Percentiles rank a stretch among this genome's conserved stretches.
phyloP scores from a whole-genome alignment of 2,888 invertebrate species.

The Nycteola revayana region DNA sequence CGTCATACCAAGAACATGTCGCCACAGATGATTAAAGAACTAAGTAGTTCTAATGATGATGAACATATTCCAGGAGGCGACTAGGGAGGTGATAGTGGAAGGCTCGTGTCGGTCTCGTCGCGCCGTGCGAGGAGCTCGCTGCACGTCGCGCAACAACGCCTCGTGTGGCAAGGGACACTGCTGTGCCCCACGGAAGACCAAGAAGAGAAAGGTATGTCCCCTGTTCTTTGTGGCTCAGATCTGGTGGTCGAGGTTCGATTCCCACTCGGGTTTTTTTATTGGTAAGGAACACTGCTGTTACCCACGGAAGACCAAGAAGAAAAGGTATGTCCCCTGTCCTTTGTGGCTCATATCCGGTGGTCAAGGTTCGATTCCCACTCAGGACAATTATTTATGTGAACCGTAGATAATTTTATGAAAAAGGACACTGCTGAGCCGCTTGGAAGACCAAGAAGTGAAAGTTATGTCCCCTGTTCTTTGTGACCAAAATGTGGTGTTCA shows the following conservation, averaged over 20 bases:
- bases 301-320: slow-evolving; percentile 94
- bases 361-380: too few relatives aligned
- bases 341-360: too few relatives aligned
- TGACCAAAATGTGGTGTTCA: too few relatives aligned
- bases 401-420: too few relatives aligned
- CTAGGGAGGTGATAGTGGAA: slow-evolving; percentile 94
- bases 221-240: too few relatives aligned
- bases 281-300: slow-evolving; percentile 93
- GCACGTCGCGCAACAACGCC: slow-evolving; percentile 88
- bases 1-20: too few relatives aligned
- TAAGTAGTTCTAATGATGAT: too few relatives aligned
- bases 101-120: slow-evolving; percentile 95
- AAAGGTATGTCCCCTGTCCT: slow-evolving; percentile 91
- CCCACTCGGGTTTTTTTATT: too few relatives aligned
- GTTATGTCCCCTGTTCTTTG: too few relatives aligned
- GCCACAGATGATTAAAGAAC: not conserved
- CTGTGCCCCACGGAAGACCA: slow-evolving; percentile 95
- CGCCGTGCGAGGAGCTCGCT: slow-evolving; percentile 92
- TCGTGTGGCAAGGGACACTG: slow-evolving; percentile 92
- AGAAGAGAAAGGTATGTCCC: slow-evolving; percentile 93
- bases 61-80: slow-evolving; percentile 93
- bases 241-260: too few relatives aligned
- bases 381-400: too few relatives aligned
- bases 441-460: slow-evolving; percentile 96
- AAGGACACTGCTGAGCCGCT: slow-evolving; percentile 93